phyloP scores from a whole-genome alignment of 1,140 invertebrate genomes.

The Ditylenchus dipsaci region DNA sequence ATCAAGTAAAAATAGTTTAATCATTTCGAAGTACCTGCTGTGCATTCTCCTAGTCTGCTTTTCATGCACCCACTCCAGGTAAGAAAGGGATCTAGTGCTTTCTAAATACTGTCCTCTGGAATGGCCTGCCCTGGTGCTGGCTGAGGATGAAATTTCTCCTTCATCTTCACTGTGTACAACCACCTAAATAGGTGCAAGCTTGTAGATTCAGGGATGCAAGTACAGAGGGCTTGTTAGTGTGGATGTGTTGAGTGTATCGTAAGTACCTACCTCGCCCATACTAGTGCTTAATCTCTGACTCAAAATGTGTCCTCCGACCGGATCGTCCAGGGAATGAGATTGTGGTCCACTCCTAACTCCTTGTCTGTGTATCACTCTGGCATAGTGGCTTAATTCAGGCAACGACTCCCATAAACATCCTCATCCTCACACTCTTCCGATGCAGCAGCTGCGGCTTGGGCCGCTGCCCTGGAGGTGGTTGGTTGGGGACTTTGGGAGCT shows the following conservation, averaged over 20 bases:
- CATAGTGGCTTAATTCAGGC: conserved; percentile 17
- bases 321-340: conserved; percentile 27
- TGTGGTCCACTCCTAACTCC: conserved; percentile 15
- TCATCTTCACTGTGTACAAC: conserved; percentile 19
- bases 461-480: conserved; percentile 21
- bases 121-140: not conserved
- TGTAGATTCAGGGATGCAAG: no score
- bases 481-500: conserved; percentile 16
- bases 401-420: conserved; percentile 40
- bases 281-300: conserved; percentile 30
- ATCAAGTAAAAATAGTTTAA: no score
- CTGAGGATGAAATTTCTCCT: not conserved
- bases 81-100: conserved; percentile 82
- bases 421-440: conserved; percentile 30
- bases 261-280: conserved; percentile 36
- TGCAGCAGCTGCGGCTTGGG: not conserved
- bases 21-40: conserved; percentile 61
- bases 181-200: conserved; percentile 19
- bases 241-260: not conserved
- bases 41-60: conserved; percentile 84
- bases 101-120: conserved; percentile 72
- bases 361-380: not conserved
- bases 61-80: conserved; percentile 85
- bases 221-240: not conserved
- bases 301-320: not conserved